These are phyloP conservation scores for Yponomeuta evonymella DNA, from an alignment of 2,888 invertebrate genomes.

Conservation along the genomic window DNA sequence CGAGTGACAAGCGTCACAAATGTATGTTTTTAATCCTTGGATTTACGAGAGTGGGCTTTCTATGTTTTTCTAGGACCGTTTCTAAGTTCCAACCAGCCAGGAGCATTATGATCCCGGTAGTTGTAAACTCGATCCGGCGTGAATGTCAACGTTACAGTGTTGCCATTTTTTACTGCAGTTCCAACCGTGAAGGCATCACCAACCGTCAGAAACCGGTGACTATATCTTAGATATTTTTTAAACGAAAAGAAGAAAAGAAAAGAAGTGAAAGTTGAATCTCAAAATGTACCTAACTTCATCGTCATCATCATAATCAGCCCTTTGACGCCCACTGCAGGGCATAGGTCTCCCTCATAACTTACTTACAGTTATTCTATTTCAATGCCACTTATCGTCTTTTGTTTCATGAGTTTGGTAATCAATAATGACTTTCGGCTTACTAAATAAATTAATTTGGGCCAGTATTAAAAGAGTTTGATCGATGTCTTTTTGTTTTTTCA, in stretches of 20 bases:
- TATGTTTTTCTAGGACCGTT: not conserved
- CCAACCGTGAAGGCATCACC: conserved; percentile 18
- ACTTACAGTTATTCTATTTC: too few species aligned
- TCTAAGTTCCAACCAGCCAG: not conserved
- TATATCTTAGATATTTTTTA: too few species aligned
- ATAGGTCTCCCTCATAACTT: too few species aligned
- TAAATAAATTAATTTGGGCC: conserved; percentile 45
- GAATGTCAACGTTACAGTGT: not conserved
- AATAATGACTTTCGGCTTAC: conserved; percentile 53
- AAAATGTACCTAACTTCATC: too few species aligned
- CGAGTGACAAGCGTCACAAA: too few species aligned
- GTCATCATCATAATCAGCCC: too few species aligned
- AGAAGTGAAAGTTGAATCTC: too few species aligned
- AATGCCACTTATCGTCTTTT: conserved; percentile 41
- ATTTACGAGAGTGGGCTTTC: not conserved
- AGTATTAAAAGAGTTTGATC: conserved; percentile 49
- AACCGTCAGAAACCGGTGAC: too few species aligned
- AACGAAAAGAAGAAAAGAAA: too few species aligned
- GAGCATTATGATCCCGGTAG: not conserved
- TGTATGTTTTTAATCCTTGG: too few species aligned
- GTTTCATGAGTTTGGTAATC: conserved; percentile 26
- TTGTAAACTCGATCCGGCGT: not conserved
- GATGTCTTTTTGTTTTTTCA: conserved; percentile 70
- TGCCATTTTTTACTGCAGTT: not conserved
- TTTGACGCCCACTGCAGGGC: too few species aligned